Evolutionary conservation across 1,140 invertebrate genomes (phyloP), one percentile per base, ranked within the genome.

Genomic region (Drosophila eugracilis): DNA sequence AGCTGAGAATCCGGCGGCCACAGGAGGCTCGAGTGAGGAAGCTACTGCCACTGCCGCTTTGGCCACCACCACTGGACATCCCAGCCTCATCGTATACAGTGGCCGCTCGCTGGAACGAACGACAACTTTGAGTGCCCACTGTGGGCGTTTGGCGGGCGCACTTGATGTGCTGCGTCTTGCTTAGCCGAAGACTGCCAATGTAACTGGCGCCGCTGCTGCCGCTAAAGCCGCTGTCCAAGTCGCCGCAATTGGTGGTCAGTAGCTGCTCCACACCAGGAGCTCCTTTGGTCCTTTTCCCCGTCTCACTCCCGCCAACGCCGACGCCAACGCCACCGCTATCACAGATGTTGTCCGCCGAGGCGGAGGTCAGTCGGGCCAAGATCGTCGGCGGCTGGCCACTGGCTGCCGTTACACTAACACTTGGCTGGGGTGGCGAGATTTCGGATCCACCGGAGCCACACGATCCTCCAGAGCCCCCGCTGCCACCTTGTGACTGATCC

Each of bases 141-240:
- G 76, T 75, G 39, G 75, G 66, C 55, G 83, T 76, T 28, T 89
- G 78, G 17, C 89, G 78, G 34, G 89, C 84, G 32, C 79, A 78
- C 55, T 91, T 90, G 62, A 91, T 76, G 42, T 89, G 77, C 50
- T 93, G 48, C 84, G 93, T 90, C 92, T 94, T 91, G 41, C 83
- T 89, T 37, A 93, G 92, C 17, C 94, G 92, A 52, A 95, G 91
- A 74, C 94, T 94, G 32, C 94, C 94, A 5, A 94, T 94, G 91
- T 96, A 96, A 92, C 95, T 96, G 88, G 95, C 95, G 41, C 95
- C 94, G 90, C 95, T 95, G 72, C 95, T 95, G 69, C 95, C 95
- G 91, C 95, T 96, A 91, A 96, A 96, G 26, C 96, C 95, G 89
- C 95, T 96, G 91, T 96, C 95, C 78, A 96, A 92, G 91, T 96